Base-by-base conservation (phyloP, 2,113 vertebrate genomes). In the Mormyrus lacerda region DNA sequence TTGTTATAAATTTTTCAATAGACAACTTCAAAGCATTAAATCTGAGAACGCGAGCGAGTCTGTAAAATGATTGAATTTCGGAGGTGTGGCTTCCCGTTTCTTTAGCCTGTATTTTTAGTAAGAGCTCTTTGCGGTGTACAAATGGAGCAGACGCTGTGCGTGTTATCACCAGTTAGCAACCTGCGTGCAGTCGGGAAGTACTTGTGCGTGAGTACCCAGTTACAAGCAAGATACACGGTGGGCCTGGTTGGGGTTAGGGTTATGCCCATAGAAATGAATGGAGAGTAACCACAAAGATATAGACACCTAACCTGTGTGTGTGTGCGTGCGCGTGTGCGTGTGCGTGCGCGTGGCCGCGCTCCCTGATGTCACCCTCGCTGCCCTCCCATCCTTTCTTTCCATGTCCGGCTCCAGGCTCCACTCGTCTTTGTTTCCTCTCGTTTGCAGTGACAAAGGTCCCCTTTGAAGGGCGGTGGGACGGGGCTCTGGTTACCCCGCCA, bases 401-500 rank as follows among this genome's bases (percentile, higher is more conserved):
- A 92, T 92, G 92, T 93, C 50, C 91, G 91, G 91, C 90, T 92
- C 91, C 83, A 85, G 35, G 44, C 82, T 89, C 35, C 35, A 35
- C 31, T 69, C n/a, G 3, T 31, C 61, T 31, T 31, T 13, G 91
- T 88, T 85, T 85, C 73, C 45, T 42, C 47, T 39, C 27, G 87
- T 24, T 51, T 51, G 27, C 42, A 82, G 65, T 90, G 93, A 95
- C 93, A 95, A 94, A 93, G 93, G 93, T 93, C 88, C 90, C 90
- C 94, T 94, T 96, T 95, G 94, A 95, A 87, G 55, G 91, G 87
- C 85, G 91, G 89, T 88, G 85, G 91, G 13, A n/a, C 76, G 17
- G 89, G 85, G 90, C 91, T 93, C 79, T 91, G 92, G 92, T 94
- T 94, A 93, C 93, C 92, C 92, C 89, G 76, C 90, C 89, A 90